Evolutionary conservation across 1,140 invertebrate species (phyloP).

Genomic region (Pteromalus puparum): DNA sequence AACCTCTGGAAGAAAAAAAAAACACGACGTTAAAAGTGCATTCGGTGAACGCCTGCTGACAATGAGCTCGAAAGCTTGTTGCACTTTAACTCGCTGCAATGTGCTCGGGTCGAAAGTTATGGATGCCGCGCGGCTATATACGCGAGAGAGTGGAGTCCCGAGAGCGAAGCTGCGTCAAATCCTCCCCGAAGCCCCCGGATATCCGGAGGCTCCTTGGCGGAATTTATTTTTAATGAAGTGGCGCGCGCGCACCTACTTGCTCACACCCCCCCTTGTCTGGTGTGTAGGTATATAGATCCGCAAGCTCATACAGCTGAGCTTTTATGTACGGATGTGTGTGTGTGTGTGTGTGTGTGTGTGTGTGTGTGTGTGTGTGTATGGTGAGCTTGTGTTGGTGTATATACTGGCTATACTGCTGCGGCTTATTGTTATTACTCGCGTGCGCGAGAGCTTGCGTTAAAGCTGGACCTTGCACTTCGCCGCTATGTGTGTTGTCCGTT

Average conservation of each 20-base stretch:
- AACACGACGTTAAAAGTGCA: background rate
- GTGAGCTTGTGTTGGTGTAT: too few relatives aligned
- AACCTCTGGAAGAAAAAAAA: too few relatives aligned
- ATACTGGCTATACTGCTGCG: background rate
- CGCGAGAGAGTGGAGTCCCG: too few relatives aligned
- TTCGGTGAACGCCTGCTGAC: too few relatives aligned
- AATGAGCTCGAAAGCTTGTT: slow-evolving; percentile 26
- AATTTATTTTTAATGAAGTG: slow-evolving; percentile 75
- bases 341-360: too few relatives aligned
- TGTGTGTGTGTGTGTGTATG: too few relatives aligned
- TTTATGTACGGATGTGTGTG: background rate
- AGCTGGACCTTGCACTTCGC: slow-evolving; percentile 1
- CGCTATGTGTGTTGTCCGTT: too few relatives aligned
- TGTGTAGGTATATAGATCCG: background rate
- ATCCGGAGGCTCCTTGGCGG: slow-evolving; percentile 66
- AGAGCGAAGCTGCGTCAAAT: slow-evolving; percentile 46
- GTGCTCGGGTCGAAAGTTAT: slow-evolving; percentile 60
- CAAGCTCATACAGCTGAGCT: background rate
- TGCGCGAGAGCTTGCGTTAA: background rate
- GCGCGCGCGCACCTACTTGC: slow-evolving; percentile 24
- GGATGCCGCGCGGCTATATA: slow-evolving; percentile 55
- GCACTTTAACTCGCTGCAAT: slow-evolving; percentile 35
- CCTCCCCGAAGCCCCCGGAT: slow-evolving; percentile 65
- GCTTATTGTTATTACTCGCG: slow-evolving; percentile 30
- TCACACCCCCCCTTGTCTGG: background rate